These are phyloP conservation scores for Vesta saturnalis DNA, from an alignment of 2,888 invertebrate species.

Conservation along the genomic window DNA sequence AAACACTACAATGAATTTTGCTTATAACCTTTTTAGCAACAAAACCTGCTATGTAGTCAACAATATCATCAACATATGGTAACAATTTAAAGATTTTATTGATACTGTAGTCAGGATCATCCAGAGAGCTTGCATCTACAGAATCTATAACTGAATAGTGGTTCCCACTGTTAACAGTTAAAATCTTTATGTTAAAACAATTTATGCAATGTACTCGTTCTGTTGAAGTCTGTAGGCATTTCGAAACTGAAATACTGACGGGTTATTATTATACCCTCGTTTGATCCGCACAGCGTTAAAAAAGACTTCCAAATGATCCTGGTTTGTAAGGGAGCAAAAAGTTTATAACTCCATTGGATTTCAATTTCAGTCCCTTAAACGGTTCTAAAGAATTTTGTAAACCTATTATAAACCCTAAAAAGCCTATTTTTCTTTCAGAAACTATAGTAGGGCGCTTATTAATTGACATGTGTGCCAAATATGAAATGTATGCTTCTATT, in stretches of 20 bases:
- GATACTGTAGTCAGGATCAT: slow-evolving; percentile 1
- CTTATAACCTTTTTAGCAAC: slow-evolving; percentile 1
- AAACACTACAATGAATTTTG: slow-evolving; percentile 5
- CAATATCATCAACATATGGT: slow-evolving; percentile 3
- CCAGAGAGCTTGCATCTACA: slow-evolving; percentile 1
- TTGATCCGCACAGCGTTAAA: not conserved
- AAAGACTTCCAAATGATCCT: not conserved
- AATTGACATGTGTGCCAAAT: not conserved
- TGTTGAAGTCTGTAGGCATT: slow-evolving; percentile 3
- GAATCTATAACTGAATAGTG: not conserved
- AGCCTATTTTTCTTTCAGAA: slow-evolving; percentile 1
- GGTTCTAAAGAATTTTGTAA: not conserved
- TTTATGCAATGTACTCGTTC: not conserved
- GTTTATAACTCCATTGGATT: not conserved
- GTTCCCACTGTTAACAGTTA: not conserved
- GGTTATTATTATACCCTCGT: not conserved
- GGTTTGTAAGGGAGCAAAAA: not conserved
- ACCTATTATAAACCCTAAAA: slow-evolving; percentile 9
- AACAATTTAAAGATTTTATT: not conserved
- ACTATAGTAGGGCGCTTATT: not conserved
- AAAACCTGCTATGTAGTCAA: slow-evolving; percentile 5
- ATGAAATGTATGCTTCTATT: slow-evolving; percentile 1
- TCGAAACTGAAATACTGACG: not conserved
- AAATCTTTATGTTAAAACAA: not conserved
- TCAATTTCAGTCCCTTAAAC: not conserved